Evolutionary conservation across 2,113 vertebrate genomes (phyloP), one percentile per base, ranked within the genome.

Genomic region (human (Homo sapiens)): DNA sequence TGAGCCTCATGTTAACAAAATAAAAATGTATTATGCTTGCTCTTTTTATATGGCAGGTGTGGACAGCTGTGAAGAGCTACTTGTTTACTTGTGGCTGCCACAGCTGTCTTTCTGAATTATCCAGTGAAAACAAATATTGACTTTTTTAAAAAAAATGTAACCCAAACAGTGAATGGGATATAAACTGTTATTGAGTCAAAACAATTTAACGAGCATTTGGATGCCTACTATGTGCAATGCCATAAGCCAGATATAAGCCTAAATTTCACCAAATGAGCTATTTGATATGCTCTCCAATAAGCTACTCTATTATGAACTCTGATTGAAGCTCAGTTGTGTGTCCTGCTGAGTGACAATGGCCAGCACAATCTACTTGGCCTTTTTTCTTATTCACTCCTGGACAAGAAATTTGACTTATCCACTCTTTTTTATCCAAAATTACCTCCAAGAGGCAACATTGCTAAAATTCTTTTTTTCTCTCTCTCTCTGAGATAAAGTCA

Each of bases 281-380:
- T 4, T 13, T 97, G 94, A 98, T 90, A 97, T 68, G 73, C 95
- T 59, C 88, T 68, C 95, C 92, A 97, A 84, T 94, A 98, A 98
- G 93, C 79, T 85, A 95, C 4, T 38, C 89, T 96, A 35, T 93
- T 95, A 96, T 93, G 97, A 98, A 97, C 95, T 96, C 97, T 91
- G 52, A 84, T 80, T 97, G 94, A 97, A 64, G 93, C 96, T 98
- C 94, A 97, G 96, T 96, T 98, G 97, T 97, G 97, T 96, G 97
- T 90, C 94, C 93, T 59, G 45, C 48, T 97, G 85, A 85, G 76
- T 96, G 95, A 98, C 96, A 97, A 98, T 79, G 83, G 93, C 97
- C 97, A 97, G 92, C 81, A 96, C 12, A 52, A 45, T 45, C 80
- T 32, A 43, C 20, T 8, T 35, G 12, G 48, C 5, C 9, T 64